A percentile compares a stretch with the other conserved stretches of the same genome.
These are phyloP conservation scores for Cheumatopsyche charites DNA, from an alignment of 1,140 invertebrate genomes.

Conservation along the genomic window DNA sequence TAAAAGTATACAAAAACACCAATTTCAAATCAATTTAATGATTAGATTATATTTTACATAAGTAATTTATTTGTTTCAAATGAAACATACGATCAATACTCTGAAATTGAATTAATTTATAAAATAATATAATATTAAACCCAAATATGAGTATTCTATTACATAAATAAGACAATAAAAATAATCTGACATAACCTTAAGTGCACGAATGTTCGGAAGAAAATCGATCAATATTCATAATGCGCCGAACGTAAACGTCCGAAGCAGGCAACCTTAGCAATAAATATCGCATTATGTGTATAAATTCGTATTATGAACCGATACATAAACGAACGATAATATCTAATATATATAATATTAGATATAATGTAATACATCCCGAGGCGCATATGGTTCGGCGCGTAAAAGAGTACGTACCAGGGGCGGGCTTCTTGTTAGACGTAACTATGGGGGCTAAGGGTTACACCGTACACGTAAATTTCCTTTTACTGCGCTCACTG, in stretches of 20 bases:
- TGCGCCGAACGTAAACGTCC: not conserved
- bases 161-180: too few species aligned
- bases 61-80: too few species aligned
- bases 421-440: slow-evolving; percentile 48
- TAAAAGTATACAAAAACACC: not conserved
- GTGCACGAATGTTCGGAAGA: too few species aligned
- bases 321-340: too few species aligned
- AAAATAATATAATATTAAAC: too few species aligned
- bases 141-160: too few species aligned
- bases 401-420: slow-evolving; percentile 44
- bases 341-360: not conserved
- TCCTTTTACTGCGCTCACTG: slow-evolving; percentile 47
- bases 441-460: slow-evolving; percentile 48
- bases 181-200: too few species aligned
- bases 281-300: not conserved
- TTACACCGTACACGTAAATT: slow-evolving; percentile 49
- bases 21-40: not conserved
- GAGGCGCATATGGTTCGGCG: slow-evolving; percentile 30
- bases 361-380: slow-evolving; percentile 11
- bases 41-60: too few species aligned
- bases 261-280: too few species aligned
- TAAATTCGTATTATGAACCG: slow-evolving; percentile 6
- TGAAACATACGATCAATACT: too few species aligned
- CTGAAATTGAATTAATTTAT: too few species aligned
- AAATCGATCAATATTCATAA: too few species aligned